Base-by-base conservation (phyloP, 2,888 invertebrate genomes). In the Notodonta dromedarius region DNA sequence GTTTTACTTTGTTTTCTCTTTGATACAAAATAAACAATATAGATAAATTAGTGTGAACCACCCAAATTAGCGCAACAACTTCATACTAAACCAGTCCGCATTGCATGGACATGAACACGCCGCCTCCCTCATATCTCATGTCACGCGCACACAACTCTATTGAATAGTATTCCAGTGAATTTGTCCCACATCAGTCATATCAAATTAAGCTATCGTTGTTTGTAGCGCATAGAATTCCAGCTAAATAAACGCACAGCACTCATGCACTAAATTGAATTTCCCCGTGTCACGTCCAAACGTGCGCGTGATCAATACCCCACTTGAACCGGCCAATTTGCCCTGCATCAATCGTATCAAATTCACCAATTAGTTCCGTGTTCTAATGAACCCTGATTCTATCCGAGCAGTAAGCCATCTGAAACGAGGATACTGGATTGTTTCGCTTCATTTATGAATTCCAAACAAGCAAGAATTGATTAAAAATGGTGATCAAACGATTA, bases 81-180 rank as follows among this genome's bases (percentile, higher is more conserved):
- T 42, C 42, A 9, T 8, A 42, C 42, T 42, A 42, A 42, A 11
- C 12, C 42, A 69, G 48, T n/a, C n/a, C 48, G 1, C 48, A 50
- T 50, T 50, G 24, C 24, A 24, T 24, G 50, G 9, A 16, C 50
- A 50, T n/a, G n/a, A 46, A 46, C 46, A n/a, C n/a, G 46, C 13
- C 46, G 46, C 5, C 4, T 46, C 46, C 46, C 16, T 50, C 50
- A 57, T 71, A 61, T 60, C 66, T 55, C 62, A 54, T 72, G 63
- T 71, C 57, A 59, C 66, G 69, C 5, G 46, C 72, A 69, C 69
- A 70, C 72, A 57, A n/a, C 60, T 16, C 50, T 16, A 5, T 46
- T 50, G 16, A 16, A 50, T 16, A 5, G 11, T 16, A 50, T 50
- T 14, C 16, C 12, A 13, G 52, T 32, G 52, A 52, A 52, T 52